These are phyloP conservation scores for Polyommatus iphigenia DNA, from an alignment of 2,888 invertebrate genomes.

Conservation along the genomic window DNA sequence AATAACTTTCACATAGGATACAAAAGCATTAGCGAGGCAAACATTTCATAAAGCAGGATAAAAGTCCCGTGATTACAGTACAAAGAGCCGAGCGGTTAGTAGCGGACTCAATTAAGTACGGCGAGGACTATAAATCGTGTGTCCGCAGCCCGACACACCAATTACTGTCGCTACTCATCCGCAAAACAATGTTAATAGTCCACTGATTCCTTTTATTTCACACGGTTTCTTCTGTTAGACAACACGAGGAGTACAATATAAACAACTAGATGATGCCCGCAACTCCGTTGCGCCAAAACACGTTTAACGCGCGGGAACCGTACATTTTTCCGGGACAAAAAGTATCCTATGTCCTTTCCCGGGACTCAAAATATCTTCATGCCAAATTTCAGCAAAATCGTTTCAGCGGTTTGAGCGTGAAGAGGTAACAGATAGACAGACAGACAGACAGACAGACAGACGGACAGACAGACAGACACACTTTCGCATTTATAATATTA, in stretches of 20 bases:
- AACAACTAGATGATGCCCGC: too few relatives aligned
- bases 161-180: conserved; percentile 79
- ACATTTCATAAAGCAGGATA: conserved; percentile 29
- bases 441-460: too few relatives aligned
- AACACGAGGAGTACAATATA: conserved; percentile 24
- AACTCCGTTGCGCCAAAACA: too few relatives aligned
- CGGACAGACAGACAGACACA: too few relatives aligned
- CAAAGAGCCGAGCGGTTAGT: conserved; percentile 39
- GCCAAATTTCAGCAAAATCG: too few relatives aligned
- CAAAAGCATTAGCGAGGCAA: not conserved
- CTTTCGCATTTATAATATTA: too few relatives aligned
- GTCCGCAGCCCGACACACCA: conserved; percentile 74
- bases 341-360: too few relatives aligned
- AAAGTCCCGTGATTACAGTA: conserved; percentile 31
- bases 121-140: conserved; percentile 69
- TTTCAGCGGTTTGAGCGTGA: too few relatives aligned
- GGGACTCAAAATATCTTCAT: too few relatives aligned
- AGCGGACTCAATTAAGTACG: conserved; percentile 67
- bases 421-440: too few relatives aligned
- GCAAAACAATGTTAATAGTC: conserved; percentile 76
- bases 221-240: conserved; percentile 51
- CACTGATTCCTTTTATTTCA: conserved; percentile 69
- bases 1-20: not conserved
- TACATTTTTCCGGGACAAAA: too few relatives aligned
- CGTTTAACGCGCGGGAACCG: too few relatives aligned